phyloP scores from a whole-genome alignment of 2,888 invertebrate genomes.

The Tethea ocularis region DNA sequence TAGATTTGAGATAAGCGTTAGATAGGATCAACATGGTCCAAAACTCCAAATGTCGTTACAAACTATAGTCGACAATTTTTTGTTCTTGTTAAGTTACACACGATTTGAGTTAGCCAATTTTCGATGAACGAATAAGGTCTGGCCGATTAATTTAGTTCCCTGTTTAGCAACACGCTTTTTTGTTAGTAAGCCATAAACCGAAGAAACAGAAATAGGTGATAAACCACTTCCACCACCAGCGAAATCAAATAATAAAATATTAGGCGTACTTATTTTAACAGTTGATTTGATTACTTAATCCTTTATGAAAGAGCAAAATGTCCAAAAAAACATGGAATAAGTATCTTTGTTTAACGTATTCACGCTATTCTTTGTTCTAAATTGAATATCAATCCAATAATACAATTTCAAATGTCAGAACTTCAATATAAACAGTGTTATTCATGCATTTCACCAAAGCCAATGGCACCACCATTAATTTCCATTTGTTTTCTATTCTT shows the following conservation, averaged over 20 bases:
- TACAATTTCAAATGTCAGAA: not conserved
- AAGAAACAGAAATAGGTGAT: not conserved
- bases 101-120: not conserved
- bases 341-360: not conserved
- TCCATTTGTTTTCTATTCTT: conserved; percentile 34
- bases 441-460: conserved; percentile 25
- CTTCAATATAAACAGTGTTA: conserved; percentile 10
- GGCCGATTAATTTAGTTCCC: not conserved
- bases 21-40: not conserved
- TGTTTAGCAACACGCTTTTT: not conserved
- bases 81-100: not conserved
- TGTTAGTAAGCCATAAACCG: not conserved
- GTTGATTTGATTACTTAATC: too few species aligned
- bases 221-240: too few species aligned
- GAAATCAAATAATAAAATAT: too few species aligned
- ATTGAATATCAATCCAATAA: not conserved
- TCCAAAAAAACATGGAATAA: not conserved
- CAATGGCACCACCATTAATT: conserved; percentile 23
- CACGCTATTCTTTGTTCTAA: not conserved
- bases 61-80: not conserved
- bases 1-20: conserved; percentile 8
- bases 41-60: not conserved
- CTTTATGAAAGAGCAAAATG: too few species aligned
- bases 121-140: not conserved
- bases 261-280: too few species aligned